These are phyloP conservation scores for Bettongia penicillata DNA, from an alignment of 2,113 vertebrate genomes.

Conservation along the genomic window DNA sequence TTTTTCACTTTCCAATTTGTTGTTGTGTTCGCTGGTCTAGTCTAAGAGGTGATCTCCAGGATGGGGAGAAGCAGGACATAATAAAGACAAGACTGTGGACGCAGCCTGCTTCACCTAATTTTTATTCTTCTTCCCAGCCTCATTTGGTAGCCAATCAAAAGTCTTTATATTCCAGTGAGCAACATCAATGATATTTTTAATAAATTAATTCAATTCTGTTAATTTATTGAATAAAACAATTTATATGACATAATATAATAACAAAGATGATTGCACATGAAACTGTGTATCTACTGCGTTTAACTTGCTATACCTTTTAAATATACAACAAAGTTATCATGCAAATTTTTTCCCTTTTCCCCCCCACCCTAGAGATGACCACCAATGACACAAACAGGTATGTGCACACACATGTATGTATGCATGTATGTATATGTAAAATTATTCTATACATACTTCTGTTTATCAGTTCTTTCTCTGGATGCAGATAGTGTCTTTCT, in stretches of 20 bases:
- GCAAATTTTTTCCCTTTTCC: too few relatives aligned
- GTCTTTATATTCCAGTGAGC: not conserved
- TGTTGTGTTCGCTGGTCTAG: not conserved
- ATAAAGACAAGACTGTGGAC: not conserved
- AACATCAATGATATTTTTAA: not conserved
- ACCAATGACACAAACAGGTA: too few relatives aligned
- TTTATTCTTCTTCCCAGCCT: not conserved
- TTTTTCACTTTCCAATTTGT: not conserved
- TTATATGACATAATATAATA: too few relatives aligned
- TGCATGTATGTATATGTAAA: not conserved
- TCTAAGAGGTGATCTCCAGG: not conserved
- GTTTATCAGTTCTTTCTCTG: not conserved
- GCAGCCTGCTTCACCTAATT: not conserved
- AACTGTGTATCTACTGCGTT: too few relatives aligned
- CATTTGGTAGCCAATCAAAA: not conserved
- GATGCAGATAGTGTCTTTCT: not conserved
- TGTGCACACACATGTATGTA: too few relatives aligned
- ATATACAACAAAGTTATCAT: too few relatives aligned
- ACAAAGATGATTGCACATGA: too few relatives aligned
- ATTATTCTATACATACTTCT: too few relatives aligned
- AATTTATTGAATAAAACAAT: too few relatives aligned
- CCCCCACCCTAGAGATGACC: too few relatives aligned
- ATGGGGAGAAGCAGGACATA: not conserved
- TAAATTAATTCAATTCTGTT: too few relatives aligned
- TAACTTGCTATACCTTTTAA: too few relatives aligned